Percentiles rank a stretch among this genome's conserved stretches.
Evolutionary conservation across 92 coral and sea anemone genomes (phyloP).

Genomic region (Chrysogorgia sp.): DNA sequence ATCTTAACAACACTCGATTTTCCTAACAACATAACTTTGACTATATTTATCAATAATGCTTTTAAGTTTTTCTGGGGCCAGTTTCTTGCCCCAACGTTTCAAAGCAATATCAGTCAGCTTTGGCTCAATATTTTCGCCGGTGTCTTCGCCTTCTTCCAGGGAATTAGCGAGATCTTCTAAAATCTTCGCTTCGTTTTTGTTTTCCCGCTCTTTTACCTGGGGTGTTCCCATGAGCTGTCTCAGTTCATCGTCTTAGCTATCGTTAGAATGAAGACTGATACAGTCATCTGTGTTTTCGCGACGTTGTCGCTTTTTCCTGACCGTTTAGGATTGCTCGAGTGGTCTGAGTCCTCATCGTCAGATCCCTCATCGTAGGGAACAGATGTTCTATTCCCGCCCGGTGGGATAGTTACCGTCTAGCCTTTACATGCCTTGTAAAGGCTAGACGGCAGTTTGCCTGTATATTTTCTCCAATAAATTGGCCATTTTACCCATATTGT

Average conservation of each 20-base stretch:
- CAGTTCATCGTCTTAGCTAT: conserved; percentile 8
- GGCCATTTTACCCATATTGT: conserved; percentile 47
- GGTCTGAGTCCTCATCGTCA: not conserved
- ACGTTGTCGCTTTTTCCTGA: not conserved
- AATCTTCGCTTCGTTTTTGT: not conserved
- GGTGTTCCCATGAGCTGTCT: not conserved
- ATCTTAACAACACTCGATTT: not conserved
- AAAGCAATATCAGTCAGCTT: conserved; percentile 56
- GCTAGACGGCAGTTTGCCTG: conserved; percentile 14
- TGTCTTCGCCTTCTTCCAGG: conserved; percentile 48
- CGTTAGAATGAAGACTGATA: not conserved
- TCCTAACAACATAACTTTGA: too few species aligned
- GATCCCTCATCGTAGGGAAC: not conserved
- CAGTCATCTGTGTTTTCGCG: not conserved
- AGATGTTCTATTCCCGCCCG: not conserved
- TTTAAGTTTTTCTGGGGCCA: conserved; percentile 51
- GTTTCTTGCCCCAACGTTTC: conserved; percentile 54
- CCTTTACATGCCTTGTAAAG: conserved; percentile 18
- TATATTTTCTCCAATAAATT: conserved; percentile 28
- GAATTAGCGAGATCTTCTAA: conserved; percentile 23
- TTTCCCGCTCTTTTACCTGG: not conserved
- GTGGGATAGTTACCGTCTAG: too few species aligned
- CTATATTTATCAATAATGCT: conserved; percentile 48
- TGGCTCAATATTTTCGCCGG: conserved; percentile 40
- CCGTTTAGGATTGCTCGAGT: not conserved